A percentile compares a stretch with the other conserved stretches of the same genome.
These are phyloP conservation scores for Mimumesa dahlbomi DNA, from an alignment of 2,888 invertebrate genomes.

Conservation along the genomic window DNA sequence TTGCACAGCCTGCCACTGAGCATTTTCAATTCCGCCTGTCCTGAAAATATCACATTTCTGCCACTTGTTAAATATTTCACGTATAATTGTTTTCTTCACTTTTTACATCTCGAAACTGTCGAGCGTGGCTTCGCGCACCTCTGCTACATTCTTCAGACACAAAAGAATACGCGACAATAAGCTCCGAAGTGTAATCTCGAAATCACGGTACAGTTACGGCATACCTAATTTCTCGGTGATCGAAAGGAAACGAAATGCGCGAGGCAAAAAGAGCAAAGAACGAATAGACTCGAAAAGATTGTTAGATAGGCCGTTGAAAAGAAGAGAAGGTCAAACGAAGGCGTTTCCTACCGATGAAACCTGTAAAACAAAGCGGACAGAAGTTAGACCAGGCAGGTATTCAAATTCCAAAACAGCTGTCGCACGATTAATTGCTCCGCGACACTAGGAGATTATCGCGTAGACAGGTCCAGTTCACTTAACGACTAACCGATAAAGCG, in stretches of 20 bases:
- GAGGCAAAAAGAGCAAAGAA: not conserved
- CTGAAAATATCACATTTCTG: too few relatives aligned
- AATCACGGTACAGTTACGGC: too few relatives aligned
- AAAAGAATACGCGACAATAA: too few relatives aligned
- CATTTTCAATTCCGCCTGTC: too few relatives aligned
- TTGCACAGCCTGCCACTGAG: too few relatives aligned
- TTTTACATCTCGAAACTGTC: too few relatives aligned
- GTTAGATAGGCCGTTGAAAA: slow-evolving; percentile 5
- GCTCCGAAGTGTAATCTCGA: too few relatives aligned
- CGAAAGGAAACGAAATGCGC: not conserved
- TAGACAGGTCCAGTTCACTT: slow-evolving; percentile 23
- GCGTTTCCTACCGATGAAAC: not conserved
- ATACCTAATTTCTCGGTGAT: too few relatives aligned
- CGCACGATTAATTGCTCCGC: slow-evolving; percentile 47
- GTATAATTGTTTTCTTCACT: too few relatives aligned
- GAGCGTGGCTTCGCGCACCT: too few relatives aligned
- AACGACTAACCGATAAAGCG: not conserved
- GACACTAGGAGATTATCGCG: slow-evolving; percentile 4
- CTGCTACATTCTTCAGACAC: too few relatives aligned
- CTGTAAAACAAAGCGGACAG: not conserved
- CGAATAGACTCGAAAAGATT: not conserved
- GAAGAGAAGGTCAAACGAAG: slow-evolving; percentile 6
- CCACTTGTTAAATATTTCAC: too few relatives aligned
- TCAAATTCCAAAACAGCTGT: slow-evolving; percentile 35
- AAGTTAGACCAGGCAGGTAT: slow-evolving; percentile 24